Conservation (phyloP, 2,797 vertebrate species). For the Gephyroberyx darwinii region DNA sequence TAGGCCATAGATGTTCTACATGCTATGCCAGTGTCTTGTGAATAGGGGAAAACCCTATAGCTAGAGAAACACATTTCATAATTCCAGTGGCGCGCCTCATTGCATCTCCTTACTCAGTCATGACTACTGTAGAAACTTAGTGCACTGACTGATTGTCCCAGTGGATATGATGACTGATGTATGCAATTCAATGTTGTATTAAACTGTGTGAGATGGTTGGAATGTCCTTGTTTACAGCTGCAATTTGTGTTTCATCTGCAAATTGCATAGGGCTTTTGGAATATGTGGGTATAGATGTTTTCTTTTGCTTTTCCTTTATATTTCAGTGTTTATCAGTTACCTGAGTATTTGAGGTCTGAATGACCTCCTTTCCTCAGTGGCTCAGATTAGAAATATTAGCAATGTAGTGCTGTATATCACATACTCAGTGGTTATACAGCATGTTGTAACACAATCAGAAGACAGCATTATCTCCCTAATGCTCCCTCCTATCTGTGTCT, state of each 20-base stretch:
- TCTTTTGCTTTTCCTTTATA: neutral
- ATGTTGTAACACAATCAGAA: slow-evolving; percentile 56
- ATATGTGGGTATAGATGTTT: neutral
- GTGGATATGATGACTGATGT: neutral
- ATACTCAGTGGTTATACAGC: slow-evolving; percentile 46
- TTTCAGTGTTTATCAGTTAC: slow-evolving; percentile 13
- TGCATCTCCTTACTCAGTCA: neutral
- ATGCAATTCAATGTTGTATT: neutral
- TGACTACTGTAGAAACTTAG: neutral
- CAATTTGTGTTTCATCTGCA: neutral
- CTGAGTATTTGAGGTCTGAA: slow-evolving; percentile 35
- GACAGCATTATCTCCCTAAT: slow-evolving; percentile 68
- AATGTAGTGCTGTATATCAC: slow-evolving; percentile 49
- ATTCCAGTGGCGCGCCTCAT: neutral
- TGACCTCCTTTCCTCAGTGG: slow-evolving; percentile 62
- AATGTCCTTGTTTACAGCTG: neutral
- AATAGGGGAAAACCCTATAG: neutral
- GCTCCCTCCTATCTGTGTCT: slow-evolving; percentile 47
- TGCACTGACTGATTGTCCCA: neutral
- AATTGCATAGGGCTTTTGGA: neutral
- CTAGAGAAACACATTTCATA: neutral
- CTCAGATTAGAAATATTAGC: slow-evolving; percentile 74
- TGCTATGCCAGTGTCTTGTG: neutral
- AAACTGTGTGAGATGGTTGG: neutral
- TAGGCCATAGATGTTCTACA: too few species aligned